These are phyloP conservation scores for Zonitis immaculata DNA, from an alignment of 2,888 invertebrate genomes.

Conservation along the genomic window DNA sequence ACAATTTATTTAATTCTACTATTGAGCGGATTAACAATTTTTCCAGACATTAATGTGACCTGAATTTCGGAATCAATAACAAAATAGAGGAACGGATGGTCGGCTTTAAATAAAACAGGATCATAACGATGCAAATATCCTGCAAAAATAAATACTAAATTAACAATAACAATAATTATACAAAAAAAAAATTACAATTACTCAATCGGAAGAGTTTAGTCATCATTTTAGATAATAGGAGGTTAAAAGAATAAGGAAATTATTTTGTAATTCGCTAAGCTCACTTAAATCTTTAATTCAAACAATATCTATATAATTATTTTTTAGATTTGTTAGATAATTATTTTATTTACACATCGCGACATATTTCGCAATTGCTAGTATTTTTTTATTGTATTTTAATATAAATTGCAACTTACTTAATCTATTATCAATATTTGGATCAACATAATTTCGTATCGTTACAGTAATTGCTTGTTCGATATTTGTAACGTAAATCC, in stretches of 20 bases:
- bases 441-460: slow-evolving; percentile 69
- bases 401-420: slow-evolving; percentile 24
- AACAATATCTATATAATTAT: slow-evolving; percentile 31
- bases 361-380: slow-evolving; percentile 21
- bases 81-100: slow-evolving; percentile 81
- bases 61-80: slow-evolving; percentile 77
- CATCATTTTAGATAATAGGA: too few relatives aligned
- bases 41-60: slow-evolving; percentile 75
- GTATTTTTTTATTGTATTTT: neutral
- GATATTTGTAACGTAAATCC: slow-evolving; percentile 75
- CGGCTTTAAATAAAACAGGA: slow-evolving; percentile 69
- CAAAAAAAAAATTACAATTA: too few relatives aligned
- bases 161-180: too few relatives aligned
- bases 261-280: slow-evolving; percentile 23
- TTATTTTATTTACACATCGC: slow-evolving; percentile 24
- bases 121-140: slow-evolving; percentile 47
- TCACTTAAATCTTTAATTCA: slow-evolving; percentile 20
- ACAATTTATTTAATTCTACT: slow-evolving; percentile 65
- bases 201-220: too few relatives aligned
- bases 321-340: slow-evolving; percentile 20
- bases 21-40: slow-evolving; percentile 78
- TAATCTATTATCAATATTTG: slow-evolving; percentile 32
- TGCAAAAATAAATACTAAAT: slow-evolving; percentile 40
- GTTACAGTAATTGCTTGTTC: slow-evolving; percentile 81
- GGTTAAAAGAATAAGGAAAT: neutral